These are phyloP conservation scores for Drosophila varians DNA, from an alignment of 1,140 invertebrate genomes.

Conservation along the genomic window DNA sequence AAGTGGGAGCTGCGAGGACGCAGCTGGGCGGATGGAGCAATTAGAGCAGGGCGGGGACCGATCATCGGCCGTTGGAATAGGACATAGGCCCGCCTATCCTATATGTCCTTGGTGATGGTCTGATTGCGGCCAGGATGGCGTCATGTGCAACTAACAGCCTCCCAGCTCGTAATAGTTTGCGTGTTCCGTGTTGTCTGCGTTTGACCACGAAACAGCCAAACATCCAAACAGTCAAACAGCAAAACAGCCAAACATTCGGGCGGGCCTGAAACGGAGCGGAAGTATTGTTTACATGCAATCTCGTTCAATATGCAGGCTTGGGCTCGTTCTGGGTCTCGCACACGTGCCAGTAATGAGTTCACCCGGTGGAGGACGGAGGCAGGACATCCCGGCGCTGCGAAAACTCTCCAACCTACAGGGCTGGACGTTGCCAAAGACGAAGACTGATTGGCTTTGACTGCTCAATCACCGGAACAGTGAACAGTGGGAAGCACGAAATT, in stretches of 20 bases:
- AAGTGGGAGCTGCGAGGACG: neutral
- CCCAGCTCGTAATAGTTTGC: slow-evolving; percentile 43
- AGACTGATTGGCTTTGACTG: slow-evolving; percentile 23
- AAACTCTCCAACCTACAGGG: neutral
- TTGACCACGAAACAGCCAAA: neutral
- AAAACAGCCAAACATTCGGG: neutral
- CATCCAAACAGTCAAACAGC: neutral
- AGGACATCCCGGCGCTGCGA: neutral
- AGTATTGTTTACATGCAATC: slow-evolving; percentile 59
- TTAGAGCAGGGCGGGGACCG: slow-evolving; percentile 2
- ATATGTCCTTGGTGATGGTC: neutral
- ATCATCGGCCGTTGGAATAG: slow-evolving; percentile 5
- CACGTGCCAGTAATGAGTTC: slow-evolving; percentile 59
- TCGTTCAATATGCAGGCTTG: slow-evolving; percentile 58
- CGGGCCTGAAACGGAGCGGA: slow-evolving; percentile 34
- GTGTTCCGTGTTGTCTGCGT: slow-evolving; percentile 1
- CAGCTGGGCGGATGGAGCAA: slow-evolving; percentile 14
- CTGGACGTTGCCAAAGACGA: slow-evolving; percentile 26
- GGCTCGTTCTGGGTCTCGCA: neutral
- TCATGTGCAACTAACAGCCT: slow-evolving; percentile 56
- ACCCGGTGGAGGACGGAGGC: neutral
- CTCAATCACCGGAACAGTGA: slow-evolving; percentile 6
- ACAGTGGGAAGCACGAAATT: neutral
- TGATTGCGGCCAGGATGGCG: slow-evolving; percentile 37
- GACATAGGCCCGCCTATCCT: neutral